A percentile compares a stretch with the other conserved stretches of the same genome.
These are phyloP conservation scores for Hydraecia micacea DNA, from an alignment of 2,888 invertebrate species.

Conservation along the genomic window DNA sequence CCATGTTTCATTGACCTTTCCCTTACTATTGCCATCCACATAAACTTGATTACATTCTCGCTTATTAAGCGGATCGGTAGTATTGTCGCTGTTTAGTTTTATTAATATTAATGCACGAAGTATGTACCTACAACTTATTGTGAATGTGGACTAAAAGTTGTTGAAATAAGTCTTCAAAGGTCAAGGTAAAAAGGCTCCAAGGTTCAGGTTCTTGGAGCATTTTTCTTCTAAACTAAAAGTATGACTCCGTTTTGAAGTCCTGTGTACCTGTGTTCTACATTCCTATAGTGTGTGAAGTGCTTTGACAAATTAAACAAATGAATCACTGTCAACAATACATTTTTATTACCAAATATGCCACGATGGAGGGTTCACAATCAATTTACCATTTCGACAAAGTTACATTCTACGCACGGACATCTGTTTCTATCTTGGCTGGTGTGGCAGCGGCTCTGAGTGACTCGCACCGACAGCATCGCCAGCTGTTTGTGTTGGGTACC, in stretches of 20 bases:
- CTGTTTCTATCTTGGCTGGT: slow-evolving; percentile 65
- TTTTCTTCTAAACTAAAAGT: not conserved
- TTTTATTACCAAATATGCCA: slow-evolving; percentile 55
- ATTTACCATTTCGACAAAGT: slow-evolving; percentile 55
- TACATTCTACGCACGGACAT: slow-evolving; percentile 69
- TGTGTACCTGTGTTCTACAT: not conserved
- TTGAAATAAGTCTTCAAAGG: too few species aligned
- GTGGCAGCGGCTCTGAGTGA: slow-evolving; percentile 61
- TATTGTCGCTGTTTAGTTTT: too few species aligned
- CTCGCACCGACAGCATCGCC: slow-evolving; percentile 81
- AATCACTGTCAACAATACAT: slow-evolving; percentile 49
- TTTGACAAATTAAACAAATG: slow-evolving; percentile 20
- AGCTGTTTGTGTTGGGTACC: slow-evolving; percentile 78
- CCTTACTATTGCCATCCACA: too few species aligned
- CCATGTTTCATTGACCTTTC: too few species aligned
- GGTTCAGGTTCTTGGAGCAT: too few species aligned
- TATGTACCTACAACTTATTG: not conserved
- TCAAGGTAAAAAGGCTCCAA: not conserved
- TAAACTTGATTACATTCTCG: too few species aligned
- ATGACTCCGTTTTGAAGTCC: not conserved
- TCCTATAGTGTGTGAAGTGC: not conserved
- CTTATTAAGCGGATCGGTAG: too few species aligned
- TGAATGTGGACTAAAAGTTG: not conserved
- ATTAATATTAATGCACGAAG: not conserved
- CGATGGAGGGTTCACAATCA: slow-evolving; percentile 50